Evolutionary conservation across 2,113 vertebrate species (phyloP), one percentile per base, ranked within the genome.

Genomic region (Coracopsis vasa): DNA sequence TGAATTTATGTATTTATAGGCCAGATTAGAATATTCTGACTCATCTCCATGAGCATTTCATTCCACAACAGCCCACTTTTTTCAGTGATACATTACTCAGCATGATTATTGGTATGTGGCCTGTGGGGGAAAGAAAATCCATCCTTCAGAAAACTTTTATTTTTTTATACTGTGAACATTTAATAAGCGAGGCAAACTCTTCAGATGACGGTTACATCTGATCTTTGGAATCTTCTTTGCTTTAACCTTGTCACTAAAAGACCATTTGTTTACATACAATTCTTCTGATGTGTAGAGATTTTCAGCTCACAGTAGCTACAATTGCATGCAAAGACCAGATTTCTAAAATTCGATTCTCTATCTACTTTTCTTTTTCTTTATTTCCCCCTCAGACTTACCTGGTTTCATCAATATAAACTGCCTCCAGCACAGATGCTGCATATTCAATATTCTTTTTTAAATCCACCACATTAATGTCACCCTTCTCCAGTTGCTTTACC

Each of bases 321-420:
- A 77, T 0, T 70, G 20, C 33, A 69, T 9, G 42, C 27, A 88
- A 85, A 83, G 27, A 47, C 4, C 24, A 62, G 21, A 75, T 45
- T 48, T 45, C 42, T 54, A 47, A 88, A 75, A 75, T 23, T 35
- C 6, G 37, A 45, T 44, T 44, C 23, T 13, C 24, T 58, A 44
- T 10, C 35, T 31, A 6, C 5, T 27, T 82, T 37, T 16, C 9
- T 13, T 15, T 28, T 51, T 14, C 13, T 4, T 21, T 58, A 58
- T 58, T 6, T 2, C 0, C 6, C 21, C 11, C 39, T 44, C 33
- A 50, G 58, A 86, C 90, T 92, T 94, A 99, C 99, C 98, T 99
- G 80, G 99, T 99, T 98, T 99, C 99, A n/a, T 99, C 99, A 0
- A 99, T 99, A 97, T 99, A 99, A 84, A 99, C 99, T 0, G 99